Evolutionary conservation across 2,888 invertebrate species (phyloP), one percentile per base, ranked within the genome.

Genomic region (Holacanthella duospinosa): DNA sequence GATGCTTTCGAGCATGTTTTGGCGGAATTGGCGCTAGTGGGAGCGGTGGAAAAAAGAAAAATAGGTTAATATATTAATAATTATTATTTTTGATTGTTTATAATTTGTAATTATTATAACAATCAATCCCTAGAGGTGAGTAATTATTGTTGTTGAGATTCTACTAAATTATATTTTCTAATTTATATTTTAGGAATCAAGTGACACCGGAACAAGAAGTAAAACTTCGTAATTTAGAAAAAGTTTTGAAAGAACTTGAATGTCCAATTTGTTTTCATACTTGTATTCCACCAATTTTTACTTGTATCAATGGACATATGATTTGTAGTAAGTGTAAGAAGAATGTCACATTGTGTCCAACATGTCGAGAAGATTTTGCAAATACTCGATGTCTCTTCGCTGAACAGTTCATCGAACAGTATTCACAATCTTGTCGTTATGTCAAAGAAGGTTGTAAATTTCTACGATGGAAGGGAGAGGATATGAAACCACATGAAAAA

Each of bases 191-290:
- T n/a, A n/a, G n/a, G n/a, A n/a, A n/a, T n/a, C n/a, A n/a, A n/a
- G 36, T 36, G 36, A 36, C 36, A 6, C 36, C 36, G 16, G 6
- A 6, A 36, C 36, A 36, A 16, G 36, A 36, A 36, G 16, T 36
- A 6, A 36, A 36, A 36, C 36, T 36, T 6, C 9, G 16, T 6
- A 36, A 36, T 16, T 36, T 36, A 16, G 36, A 36, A 6, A 36
- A 36, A 36, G 36, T 36, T 36, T 68, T 72, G 26, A 69, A 70
- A 53, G 72, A 72, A 60, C 55, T 72, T 24, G 71, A 71, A 55
- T 72, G 72, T 65, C 72, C 72, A 16, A 57, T 71, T 12, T 72
- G 72, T 29, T 68, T 68, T 60, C 69, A 68, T 53, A 66, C 69
- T 0, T 71, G 70, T 28, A 58, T 64, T 9, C 68, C 70, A 25